A percentile compares a stretch with the other conserved stretches of the same genome.
These are phyloP conservation scores for Euura lappo DNA, from an alignment of 1,140 invertebrate species.

Conservation along the genomic window DNA sequence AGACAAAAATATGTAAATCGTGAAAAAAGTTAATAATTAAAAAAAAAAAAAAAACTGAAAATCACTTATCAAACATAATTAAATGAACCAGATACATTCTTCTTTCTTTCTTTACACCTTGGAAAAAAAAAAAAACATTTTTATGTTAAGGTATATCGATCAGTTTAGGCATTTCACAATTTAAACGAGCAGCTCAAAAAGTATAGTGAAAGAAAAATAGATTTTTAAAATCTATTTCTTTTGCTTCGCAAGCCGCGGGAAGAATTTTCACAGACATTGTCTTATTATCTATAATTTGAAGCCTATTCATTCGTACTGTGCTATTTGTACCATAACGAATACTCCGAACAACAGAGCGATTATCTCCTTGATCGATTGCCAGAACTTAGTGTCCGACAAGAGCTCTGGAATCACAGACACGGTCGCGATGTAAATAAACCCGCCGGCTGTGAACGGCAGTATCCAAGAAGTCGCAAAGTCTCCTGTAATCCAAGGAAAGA, in stretches of 20 bases:
- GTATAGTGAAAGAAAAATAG: slow-evolving; percentile 6
- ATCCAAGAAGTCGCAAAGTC: slow-evolving; percentile 83
- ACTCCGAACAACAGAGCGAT: slow-evolving; percentile 82
- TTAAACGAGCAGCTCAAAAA: slow-evolving; percentile 14
- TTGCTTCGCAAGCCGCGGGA: background rate
- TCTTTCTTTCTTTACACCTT: no score
- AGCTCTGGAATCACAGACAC: slow-evolving; percentile 96
- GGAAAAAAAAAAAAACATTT: background rate
- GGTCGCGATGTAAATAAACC: slow-evolving; percentile 98
- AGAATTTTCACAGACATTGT: background rate
- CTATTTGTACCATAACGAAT: slow-evolving; percentile 92
- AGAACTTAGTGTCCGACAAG: slow-evolving; percentile 81
- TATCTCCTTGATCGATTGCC: slow-evolving; percentile 88
- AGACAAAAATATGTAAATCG: background rate
- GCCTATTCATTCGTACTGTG: slow-evolving; percentile 76
- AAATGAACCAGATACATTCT: no score
- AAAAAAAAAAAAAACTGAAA: no score
- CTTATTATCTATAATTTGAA: no score
- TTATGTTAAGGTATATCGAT: background rate
- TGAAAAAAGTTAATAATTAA: background rate
- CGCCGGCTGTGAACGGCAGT: slow-evolving; percentile 95
- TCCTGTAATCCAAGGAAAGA: slow-evolving; percentile 57
- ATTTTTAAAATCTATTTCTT: background rate
- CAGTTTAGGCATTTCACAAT: background rate
- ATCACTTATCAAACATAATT: no score